A percentile compares a stretch with the other conserved stretches of the same genome.
phyloP scores from a whole-genome alignment of 2,113 vertebrate genomes.

The Cyprinodon brontotheroides region DNA sequence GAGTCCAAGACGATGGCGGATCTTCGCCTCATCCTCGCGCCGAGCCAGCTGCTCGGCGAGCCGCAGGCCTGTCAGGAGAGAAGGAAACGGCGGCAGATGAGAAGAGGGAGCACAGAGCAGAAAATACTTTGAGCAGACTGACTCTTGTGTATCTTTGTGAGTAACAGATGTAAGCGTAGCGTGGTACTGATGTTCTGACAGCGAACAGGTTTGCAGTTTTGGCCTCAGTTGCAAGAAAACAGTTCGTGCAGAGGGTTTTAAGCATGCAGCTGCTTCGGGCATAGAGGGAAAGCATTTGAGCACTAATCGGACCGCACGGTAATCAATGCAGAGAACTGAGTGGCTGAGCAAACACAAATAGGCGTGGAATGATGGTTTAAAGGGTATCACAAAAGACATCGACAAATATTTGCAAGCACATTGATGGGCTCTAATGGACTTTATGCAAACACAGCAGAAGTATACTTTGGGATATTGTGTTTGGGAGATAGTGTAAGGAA shows the following conservation, averaged over 20 bases:
- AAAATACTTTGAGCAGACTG: slow-evolving; percentile 65
- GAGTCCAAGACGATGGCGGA: slow-evolving; percentile 92
- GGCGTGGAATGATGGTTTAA: slow-evolving; percentile 37
- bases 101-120: slow-evolving; percentile 39
- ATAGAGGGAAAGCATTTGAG: slow-evolving; percentile 39
- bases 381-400: slow-evolving; percentile 41
- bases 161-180: slow-evolving; percentile 76
- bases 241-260: slow-evolving; percentile 41
- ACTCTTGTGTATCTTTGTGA: slow-evolving; percentile 66
- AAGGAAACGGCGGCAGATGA: slow-evolving; percentile 45
- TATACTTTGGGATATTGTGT: slow-evolving; percentile 28
- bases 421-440: slow-evolving; percentile 53
- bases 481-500: slow-evolving; percentile 19
- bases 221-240: slow-evolving; percentile 57
- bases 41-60: slow-evolving; percentile 93
- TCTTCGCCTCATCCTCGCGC: slow-evolving; percentile 94
- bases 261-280: slow-evolving; percentile 43
- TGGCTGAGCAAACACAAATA: slow-evolving; percentile 74
- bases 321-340: slow-evolving; percentile 71
- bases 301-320: slow-evolving; percentile 66
- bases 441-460: slow-evolving; percentile 21
- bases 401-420: slow-evolving; percentile 67
- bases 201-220: slow-evolving; percentile 72
- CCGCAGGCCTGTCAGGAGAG: slow-evolving; percentile 83
- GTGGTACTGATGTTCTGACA: slow-evolving; percentile 71